Conservation (phyloP, 2,113 vertebrate species). For the Illadopsis cleaveri region DNA sequence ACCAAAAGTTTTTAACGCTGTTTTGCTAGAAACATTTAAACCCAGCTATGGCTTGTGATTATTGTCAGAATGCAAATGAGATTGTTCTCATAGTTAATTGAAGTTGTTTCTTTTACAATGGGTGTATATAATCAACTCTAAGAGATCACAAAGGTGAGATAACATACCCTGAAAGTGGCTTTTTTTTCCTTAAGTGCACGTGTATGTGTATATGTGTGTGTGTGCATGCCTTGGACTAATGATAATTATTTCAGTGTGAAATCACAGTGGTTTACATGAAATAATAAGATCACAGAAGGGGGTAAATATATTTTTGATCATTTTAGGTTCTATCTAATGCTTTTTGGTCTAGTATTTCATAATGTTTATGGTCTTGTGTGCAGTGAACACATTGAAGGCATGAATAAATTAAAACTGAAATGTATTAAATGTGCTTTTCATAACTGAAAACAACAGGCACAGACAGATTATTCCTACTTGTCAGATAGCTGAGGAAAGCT, state of each 20-base stretch:
- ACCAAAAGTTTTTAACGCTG: slow-evolving; percentile 46
- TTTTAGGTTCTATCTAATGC: slow-evolving; percentile 75
- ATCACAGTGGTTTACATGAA: slow-evolving; percentile 82
- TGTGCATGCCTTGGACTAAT: slow-evolving; percentile 72
- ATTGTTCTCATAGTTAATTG: slow-evolving; percentile 75
- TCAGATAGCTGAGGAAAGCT: slow-evolving; percentile 49
- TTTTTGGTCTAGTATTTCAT: slow-evolving; percentile 66
- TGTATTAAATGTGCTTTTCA: slow-evolving; percentile 63
- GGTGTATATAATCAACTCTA: slow-evolving; percentile 69
- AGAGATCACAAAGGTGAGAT: slow-evolving; percentile 74
- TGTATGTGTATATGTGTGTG: slow-evolving; percentile 39
- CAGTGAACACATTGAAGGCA: slow-evolving; percentile 63
- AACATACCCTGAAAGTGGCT: slow-evolving; percentile 73
- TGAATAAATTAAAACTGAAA: slow-evolving; percentile 68
- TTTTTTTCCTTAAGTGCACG: slow-evolving; percentile 59
- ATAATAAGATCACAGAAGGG: slow-evolving; percentile 84
- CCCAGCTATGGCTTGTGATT: slow-evolving; percentile 56
- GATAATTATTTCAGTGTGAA: slow-evolving; percentile 90
- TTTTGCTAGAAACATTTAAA: slow-evolving; percentile 62
- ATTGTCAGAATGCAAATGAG: slow-evolving; percentile 72
- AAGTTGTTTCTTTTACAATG: slow-evolving; percentile 75
- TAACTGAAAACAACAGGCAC: slow-evolving; percentile 64
- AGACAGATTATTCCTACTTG: slow-evolving; percentile 63
- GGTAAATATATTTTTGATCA: slow-evolving; percentile 85
- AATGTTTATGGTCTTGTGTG: slow-evolving; percentile 53